phyloP scores from a whole-genome alignment of 2,113 vertebrate species.

The Python bivittatus region DNA sequence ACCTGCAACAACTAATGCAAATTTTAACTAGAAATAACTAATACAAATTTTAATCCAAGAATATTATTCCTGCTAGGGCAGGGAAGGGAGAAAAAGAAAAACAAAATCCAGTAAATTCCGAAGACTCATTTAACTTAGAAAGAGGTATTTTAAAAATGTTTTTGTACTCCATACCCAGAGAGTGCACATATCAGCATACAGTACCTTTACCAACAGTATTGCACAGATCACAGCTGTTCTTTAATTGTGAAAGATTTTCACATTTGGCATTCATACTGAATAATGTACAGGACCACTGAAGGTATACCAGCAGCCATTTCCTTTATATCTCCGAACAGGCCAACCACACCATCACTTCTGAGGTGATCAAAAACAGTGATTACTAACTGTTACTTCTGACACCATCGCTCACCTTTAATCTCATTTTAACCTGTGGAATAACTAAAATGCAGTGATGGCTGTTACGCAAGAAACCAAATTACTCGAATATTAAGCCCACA shows the following conservation, averaged over 20 bases:
- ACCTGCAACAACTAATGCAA: not conserved
- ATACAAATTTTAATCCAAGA: not conserved
- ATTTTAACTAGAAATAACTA: not conserved
- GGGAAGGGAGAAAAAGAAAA: not conserved
- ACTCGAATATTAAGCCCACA: accelerated
- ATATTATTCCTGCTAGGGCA: not conserved
- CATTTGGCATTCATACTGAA: not conserved
- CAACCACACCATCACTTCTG: not conserved
- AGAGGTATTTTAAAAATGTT: not conserved
- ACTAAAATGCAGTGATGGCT: not conserved
- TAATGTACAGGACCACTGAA: not conserved
- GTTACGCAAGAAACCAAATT: not conserved
- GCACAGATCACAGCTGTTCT: not conserved
- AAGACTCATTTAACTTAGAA: not conserved
- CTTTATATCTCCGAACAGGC: not conserved
- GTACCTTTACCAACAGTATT: not conserved
- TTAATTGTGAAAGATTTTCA: not conserved
- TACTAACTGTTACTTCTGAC: not conserved
- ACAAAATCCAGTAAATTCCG: not conserved
- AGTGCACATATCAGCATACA: not conserved
- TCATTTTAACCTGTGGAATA: not conserved
- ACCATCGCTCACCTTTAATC: not conserved
- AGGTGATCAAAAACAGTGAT: not conserved
- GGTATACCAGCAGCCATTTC: not conserved
- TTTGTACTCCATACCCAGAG: not conserved